These are phyloP conservation scores for Dendronephthya gigantea DNA, from an alignment of 64 coral and sea anemone genomes.

Conservation along the genomic window DNA sequence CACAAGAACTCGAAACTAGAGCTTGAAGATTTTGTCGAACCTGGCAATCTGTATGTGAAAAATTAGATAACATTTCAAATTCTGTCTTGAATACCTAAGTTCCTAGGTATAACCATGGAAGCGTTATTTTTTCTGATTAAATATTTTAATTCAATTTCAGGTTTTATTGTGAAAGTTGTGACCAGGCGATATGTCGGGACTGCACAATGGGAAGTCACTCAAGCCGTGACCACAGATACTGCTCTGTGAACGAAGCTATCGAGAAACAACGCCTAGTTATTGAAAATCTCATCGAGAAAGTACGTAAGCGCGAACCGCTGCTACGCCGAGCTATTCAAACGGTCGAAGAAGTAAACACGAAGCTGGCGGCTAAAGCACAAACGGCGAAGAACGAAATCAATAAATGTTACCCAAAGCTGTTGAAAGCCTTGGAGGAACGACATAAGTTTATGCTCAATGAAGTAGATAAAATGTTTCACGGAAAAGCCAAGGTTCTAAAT, in stretches of 20 bases:
- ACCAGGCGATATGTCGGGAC: constrained; percentile 91
- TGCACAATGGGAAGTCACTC: constrained; percentile 98
- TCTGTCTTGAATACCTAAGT: too few species aligned
- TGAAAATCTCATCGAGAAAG: constrained; percentile 62
- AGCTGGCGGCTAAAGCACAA: constrained; percentile 74
- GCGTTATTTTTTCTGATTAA: too few species aligned
- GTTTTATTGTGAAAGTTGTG: constrained; percentile 94
- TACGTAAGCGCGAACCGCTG: constrained; percentile 74
- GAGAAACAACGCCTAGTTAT: constrained; percentile 78
- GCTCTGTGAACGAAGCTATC: constrained; percentile 74
- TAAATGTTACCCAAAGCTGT: constrained; percentile 84
- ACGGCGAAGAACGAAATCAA: constrained; percentile 95
- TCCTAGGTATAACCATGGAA: too few species aligned
- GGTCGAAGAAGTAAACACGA: constrained; percentile 79
- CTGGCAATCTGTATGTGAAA: not conserved
- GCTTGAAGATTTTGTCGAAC: not conserved
- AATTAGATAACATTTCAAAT: too few species aligned
- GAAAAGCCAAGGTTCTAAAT: constrained; percentile 78
- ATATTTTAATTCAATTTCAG: constrained; percentile 3
- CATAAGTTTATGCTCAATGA: constrained; percentile 85
- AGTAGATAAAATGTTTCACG: constrained; percentile 65
- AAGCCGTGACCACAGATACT: constrained; percentile 89
- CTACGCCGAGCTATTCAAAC: constrained; percentile 85
- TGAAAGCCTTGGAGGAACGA: constrained; percentile 72
- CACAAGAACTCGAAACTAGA: not conserved